Percentiles rank a stretch among this genome's conserved stretches.
Conservation (phyloP, 2,797 vertebrate species). For the Neosalanx taihuensis region DNA sequence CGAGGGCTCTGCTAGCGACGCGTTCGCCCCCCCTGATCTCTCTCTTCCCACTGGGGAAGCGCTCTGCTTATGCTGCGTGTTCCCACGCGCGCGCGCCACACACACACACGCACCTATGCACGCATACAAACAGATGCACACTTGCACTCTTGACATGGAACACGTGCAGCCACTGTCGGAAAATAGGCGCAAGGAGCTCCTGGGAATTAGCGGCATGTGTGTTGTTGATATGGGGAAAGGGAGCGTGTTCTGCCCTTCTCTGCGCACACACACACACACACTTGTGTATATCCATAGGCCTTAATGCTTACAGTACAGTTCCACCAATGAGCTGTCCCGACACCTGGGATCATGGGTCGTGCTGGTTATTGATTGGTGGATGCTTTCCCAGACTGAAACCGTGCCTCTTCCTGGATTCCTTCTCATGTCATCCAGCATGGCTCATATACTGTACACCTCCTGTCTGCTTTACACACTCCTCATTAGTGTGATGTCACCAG, state of each 20-base stretch:
- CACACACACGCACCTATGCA: background rate
- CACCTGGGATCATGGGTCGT: slow-evolving; percentile 7
- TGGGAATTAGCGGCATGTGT: slow-evolving; percentile 19
- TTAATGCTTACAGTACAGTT: background rate
- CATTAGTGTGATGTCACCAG: slow-evolving; percentile 24
- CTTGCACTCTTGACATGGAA: background rate
- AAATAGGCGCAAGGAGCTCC: slow-evolving; percentile 21
- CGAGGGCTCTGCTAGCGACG: background rate
- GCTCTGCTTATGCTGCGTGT: background rate
- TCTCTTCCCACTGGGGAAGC: background rate
- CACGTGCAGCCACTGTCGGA: slow-evolving; percentile 10
- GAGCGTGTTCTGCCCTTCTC: background rate
- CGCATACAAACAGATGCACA: background rate
- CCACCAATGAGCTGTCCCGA: slow-evolving; percentile 16
- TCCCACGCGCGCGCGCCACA: background rate
- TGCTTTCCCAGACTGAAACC: background rate
- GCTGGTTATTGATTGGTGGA: slow-evolving; percentile 9
- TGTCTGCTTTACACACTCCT: slow-evolving; percentile 18
- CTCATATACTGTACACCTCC: background rate
- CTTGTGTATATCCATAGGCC: background rate
- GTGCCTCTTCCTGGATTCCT: slow-evolving; percentile 24
- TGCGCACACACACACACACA: background rate
- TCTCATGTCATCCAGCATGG: slow-evolving; percentile 21
- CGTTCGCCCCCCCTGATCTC: background rate
- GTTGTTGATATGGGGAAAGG: background rate